These are phyloP conservation scores for Acipenser oxyrinchus DNA, from an alignment of 2,797 vertebrate genomes.

Conservation along the genomic window DNA sequence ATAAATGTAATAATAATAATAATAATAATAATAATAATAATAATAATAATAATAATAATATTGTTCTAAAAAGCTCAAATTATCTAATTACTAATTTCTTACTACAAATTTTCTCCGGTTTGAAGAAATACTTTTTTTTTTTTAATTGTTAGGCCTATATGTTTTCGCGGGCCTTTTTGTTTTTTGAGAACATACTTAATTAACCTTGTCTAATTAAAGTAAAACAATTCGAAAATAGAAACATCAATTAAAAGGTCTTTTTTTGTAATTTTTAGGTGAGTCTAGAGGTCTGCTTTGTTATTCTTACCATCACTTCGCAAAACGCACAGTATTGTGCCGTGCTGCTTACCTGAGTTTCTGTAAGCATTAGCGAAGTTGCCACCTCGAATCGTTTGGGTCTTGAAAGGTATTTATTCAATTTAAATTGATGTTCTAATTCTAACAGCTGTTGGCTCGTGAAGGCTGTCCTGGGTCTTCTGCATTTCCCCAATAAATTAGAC, in stretches of 20 bases:
- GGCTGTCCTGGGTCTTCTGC: conserved; percentile 82
- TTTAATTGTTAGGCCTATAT: not conserved
- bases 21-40: not conserved
- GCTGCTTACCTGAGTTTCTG: conserved; percentile 75
- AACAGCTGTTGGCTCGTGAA: conserved; percentile 91
- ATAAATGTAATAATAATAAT: not conserved
- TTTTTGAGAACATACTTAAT: no score
- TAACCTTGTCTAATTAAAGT: not conserved
- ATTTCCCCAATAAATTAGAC: conserved; percentile 88
- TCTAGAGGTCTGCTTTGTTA: no score
- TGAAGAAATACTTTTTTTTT: no score
- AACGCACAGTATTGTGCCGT: no score
- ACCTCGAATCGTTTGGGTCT: conserved; percentile 88
- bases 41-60: not conserved
- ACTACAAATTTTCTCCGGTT: no score
- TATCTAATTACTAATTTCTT: no score
- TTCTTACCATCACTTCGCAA: no score
- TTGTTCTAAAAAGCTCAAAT: no score
- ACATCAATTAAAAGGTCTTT: no score
- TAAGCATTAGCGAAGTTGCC: conserved; percentile 88
- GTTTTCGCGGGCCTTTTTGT: no score
- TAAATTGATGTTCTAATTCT: conserved; percentile 90
- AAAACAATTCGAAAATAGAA: not conserved
- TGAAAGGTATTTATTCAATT: conserved; percentile 88
- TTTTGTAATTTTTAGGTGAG: no score